These are phyloP conservation scores for Brachypodius melanocephalos DNA, from an alignment of 2,113 vertebrate genomes.

Conservation along the genomic window DNA sequence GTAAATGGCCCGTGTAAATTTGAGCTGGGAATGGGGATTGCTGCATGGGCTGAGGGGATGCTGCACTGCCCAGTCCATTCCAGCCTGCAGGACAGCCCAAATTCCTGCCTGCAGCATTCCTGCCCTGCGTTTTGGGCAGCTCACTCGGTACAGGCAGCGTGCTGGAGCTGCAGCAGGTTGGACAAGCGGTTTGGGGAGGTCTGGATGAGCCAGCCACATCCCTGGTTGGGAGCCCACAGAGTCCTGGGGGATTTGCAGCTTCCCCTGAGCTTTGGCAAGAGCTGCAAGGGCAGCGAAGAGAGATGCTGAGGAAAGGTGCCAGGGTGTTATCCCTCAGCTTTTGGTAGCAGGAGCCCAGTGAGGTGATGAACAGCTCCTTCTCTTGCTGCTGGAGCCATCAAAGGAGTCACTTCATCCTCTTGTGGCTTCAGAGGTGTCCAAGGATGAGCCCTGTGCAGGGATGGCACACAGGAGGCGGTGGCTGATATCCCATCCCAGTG, in stretches of 20 bases:
- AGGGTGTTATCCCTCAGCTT: not conserved
- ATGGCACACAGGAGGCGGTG: not conserved
- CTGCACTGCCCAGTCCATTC: not conserved
- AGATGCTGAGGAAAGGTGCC: not conserved
- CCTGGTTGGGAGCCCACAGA: not conserved
- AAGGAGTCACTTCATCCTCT: not conserved
- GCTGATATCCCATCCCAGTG: not conserved
- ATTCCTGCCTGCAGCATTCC: not conserved
- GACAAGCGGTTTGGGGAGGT: not conserved
- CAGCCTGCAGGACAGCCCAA: not conserved
- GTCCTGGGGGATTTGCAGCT: not conserved
- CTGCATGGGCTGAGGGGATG: not conserved
- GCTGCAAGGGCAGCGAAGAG: not conserved
- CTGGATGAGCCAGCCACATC: not conserved
- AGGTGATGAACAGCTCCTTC: not conserved
- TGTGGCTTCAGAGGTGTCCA: not conserved
- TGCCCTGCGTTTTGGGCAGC: not conserved
- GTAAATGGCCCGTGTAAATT: not conserved
- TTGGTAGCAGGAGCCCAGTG: not conserved
- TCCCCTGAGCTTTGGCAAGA: not conserved
- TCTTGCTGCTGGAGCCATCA: not conserved
- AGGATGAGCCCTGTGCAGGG: not conserved
- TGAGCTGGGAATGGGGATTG: not conserved
- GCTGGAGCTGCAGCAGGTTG: rapidly evolving
- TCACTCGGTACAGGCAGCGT: not conserved